These are phyloP conservation scores for Cephus pygmeus DNA, from an alignment of 2,888 invertebrate genomes.

Conservation along the genomic window DNA sequence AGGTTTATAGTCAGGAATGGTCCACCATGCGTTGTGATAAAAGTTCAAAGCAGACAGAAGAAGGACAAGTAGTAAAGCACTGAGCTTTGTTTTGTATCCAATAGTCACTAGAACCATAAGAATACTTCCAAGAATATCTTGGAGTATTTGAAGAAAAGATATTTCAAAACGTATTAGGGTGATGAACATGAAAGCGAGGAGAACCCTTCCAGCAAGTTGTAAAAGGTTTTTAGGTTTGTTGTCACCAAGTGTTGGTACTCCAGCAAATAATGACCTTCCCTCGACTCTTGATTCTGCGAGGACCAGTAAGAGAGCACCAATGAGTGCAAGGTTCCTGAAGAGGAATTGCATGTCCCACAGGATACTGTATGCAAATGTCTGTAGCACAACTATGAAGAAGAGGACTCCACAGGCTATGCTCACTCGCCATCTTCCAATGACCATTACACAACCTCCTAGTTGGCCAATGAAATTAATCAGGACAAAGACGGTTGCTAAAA, in stretches of 20 bases:
- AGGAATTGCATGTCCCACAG: conserved; percentile 98
- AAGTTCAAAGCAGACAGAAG: conserved; percentile 91
- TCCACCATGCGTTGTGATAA: conserved; percentile 99
- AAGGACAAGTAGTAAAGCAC: conserved; percentile 91
- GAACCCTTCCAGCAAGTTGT: conserved; percentile 93
- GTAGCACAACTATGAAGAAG: conserved; percentile 95
- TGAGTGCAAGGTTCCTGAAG: conserved; percentile 94
- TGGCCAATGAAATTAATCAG: conserved; percentile 95
- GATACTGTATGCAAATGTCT: conserved; percentile 96
- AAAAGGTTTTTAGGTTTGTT: conserved; percentile 97
- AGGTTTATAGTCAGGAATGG: conserved; percentile 92
- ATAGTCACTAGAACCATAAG: conserved; percentile 96
- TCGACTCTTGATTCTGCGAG: conserved; percentile 96
- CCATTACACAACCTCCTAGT: conserved; percentile 96
- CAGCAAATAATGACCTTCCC: conserved; percentile 95
- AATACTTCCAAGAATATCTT: conserved; percentile 92
- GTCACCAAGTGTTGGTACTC: conserved; percentile 90
- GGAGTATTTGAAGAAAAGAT: conserved; percentile 89
- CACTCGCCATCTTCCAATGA: conserved; percentile 91
- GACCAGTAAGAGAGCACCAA: conserved; percentile 95
- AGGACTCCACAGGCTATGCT: conserved; percentile 91
- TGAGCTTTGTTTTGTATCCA: conserved; percentile 98
- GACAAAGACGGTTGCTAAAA: conserved; percentile 95
- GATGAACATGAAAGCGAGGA: conserved; percentile 98
- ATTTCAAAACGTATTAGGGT: conserved; percentile 94